These are phyloP conservation scores for Hydrozoanthus tunicans DNA, from an alignment of 64 coral and sea anemone species.

Conservation along the genomic window DNA sequence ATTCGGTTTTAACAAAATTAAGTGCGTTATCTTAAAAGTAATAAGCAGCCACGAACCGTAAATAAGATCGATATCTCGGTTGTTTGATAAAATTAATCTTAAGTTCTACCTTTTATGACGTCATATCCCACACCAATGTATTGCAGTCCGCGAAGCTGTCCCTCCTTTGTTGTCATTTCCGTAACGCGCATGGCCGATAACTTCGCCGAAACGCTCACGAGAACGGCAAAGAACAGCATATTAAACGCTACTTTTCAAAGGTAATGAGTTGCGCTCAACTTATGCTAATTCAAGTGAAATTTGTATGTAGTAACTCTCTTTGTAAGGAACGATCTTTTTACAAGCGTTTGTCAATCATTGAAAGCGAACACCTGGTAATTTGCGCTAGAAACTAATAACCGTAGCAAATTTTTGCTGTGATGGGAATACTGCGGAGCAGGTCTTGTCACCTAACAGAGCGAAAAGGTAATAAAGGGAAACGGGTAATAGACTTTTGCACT, in stretches of 20 bases:
- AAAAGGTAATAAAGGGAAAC: too few relatives aligned
- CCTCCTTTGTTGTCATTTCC: background rate
- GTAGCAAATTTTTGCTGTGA: background rate
- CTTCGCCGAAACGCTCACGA: background rate
- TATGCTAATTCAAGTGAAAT: too few relatives aligned
- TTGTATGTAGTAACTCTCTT: background rate
- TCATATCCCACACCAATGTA: constrained; percentile 46
- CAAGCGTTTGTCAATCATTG: background rate
- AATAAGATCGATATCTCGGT: background rate
- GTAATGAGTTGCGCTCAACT: background rate
- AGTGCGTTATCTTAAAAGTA: too few relatives aligned
- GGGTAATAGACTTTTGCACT: too few relatives aligned
- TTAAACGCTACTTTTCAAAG: background rate
- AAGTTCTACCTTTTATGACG: constrained; percentile 29
- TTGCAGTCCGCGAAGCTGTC: constrained; percentile 2
- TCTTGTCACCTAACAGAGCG: background rate
- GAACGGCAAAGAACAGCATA: background rate
- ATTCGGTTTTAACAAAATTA: too few relatives aligned
- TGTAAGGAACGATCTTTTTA: background rate
- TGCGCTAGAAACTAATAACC: background rate
- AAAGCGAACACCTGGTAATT: background rate
- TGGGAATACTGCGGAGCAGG: background rate
- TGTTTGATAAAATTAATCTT: too few relatives aligned
- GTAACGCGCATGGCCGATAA: background rate
- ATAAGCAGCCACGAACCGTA: too few relatives aligned